Percentiles rank a stretch among this genome's conserved stretches.
These are phyloP conservation scores for Perizoma affinitatum DNA, from an alignment of 2,888 invertebrate genomes.

Conservation along the genomic window DNA sequence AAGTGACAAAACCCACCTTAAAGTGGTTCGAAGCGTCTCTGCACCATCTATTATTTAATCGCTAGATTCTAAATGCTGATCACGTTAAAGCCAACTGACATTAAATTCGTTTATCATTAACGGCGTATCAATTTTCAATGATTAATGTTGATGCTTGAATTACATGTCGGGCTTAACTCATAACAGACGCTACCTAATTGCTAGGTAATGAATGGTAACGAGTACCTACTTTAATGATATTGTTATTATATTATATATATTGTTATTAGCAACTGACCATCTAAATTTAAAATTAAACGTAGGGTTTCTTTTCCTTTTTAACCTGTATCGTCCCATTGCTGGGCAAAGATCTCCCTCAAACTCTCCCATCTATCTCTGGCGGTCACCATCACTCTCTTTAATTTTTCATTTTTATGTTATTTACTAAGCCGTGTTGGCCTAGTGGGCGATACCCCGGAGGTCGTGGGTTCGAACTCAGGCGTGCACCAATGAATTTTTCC, in stretches of 20 bases:
- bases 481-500: no score
- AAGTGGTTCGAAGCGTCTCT: slow-evolving; percentile 31
- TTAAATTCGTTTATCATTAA: slow-evolving; percentile 51
- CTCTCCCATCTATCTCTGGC: no score
- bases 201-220: slow-evolving; percentile 19
- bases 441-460: no score
- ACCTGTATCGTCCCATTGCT: no score
- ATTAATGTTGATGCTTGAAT: slow-evolving; percentile 35
- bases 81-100: slow-evolving; percentile 46
- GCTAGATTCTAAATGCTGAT: slow-evolving; percentile 32
- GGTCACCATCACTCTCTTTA: no score
- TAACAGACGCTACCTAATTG: slow-evolving; percentile 24
- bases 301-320: no score
- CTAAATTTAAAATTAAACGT: not conserved
- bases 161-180: slow-evolving; percentile 17
- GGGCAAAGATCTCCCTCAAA: no score
- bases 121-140: slow-evolving; percentile 48
- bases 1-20: slow-evolving; percentile 32
- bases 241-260: slow-evolving; percentile 3
- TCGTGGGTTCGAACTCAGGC: no score
- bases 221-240: slow-evolving; percentile 13
- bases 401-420: no score
- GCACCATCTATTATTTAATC: slow-evolving; percentile 19
- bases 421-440: no score
- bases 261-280: slow-evolving; percentile 1